Evolutionary conservation across 1,140 invertebrate species (phyloP), one percentile per base, ranked within the genome.

Genomic region (Rhagoletis pomonella): DNA sequence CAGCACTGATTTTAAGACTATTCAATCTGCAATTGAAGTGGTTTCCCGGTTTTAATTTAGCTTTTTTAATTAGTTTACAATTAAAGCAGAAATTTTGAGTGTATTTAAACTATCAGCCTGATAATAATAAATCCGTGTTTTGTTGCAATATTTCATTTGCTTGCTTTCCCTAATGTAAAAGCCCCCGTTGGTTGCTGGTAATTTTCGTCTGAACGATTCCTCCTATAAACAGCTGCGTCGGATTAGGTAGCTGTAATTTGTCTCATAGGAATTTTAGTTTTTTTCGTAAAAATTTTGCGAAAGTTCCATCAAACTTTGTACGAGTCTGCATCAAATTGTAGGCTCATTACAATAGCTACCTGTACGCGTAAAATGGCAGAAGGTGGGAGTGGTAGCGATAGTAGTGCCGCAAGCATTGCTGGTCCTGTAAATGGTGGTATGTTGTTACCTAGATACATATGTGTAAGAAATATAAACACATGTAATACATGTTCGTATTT

Each of bases 261-360:
- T 58, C 50, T 9, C 47, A 19, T 12, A n/a, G 9, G 47, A n/a
- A 58, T 19, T 62, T 14, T 12, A 7, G 4, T 5, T 55, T 58
- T 29, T 58, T 64, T 65, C 39, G 50, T 17, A 55, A 88, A 88
- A 47, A 88, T 88, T 88, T 77, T 88, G 44, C 88, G 86, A 44
- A 85, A 47, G 87, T 88, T 88, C 42, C 86, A 87, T 50, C 86
- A 88, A 87, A 87, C 86, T 29, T 47, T 88, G 3, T 77, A 85
- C 19, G 50, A 55, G 65, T 87, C 88, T 87, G 88, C 88, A 85
- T 69, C n/a, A 29, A 87, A 87, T 87, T 88, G 88, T 65, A 87
- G 88, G 73, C 69, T 62, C 47, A 87, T 86, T 47, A 73, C 86
- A 69, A 86, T 67, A 77, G 69, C 73, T 12, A 88, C 88, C 55